Percentiles rank a stretch among this genome's conserved stretches.
These are phyloP conservation scores for Lepidothrix coronata DNA, from an alignment of 2,113 vertebrate species.

Conservation along the genomic window DNA sequence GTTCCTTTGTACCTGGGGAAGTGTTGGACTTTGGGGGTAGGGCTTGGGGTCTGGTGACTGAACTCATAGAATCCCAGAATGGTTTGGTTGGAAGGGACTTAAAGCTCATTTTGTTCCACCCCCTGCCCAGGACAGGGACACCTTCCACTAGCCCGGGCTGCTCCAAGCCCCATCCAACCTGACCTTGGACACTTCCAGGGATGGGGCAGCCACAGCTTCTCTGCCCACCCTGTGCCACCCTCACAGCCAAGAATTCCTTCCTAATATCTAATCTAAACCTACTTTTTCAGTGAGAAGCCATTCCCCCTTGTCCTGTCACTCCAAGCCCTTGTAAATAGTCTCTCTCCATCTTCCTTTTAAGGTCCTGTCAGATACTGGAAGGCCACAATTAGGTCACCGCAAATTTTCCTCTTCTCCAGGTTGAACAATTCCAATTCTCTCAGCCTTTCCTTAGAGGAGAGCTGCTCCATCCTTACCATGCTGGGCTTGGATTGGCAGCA, in stretches of 20 bases:
- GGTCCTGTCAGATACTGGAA: neutral
- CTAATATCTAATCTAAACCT: neutral
- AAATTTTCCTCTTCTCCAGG: neutral
- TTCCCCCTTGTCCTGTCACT: neutral
- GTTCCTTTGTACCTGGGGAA: neutral
- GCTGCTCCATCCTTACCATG: neutral
- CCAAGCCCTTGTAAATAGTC: fast-evolving
- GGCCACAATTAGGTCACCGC: fast-evolving
- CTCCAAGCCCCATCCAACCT: neutral
- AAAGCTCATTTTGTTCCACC: neutral
- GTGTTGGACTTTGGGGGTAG: neutral
- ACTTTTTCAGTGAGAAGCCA: neutral
- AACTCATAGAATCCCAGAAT: neutral
- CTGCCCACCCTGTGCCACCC: neutral
- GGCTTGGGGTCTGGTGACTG: neutral
- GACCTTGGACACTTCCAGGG: neutral
- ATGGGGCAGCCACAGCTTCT: neutral
- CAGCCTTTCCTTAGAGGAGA: neutral
- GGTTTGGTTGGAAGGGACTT: neutral
- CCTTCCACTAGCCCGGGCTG: neutral
- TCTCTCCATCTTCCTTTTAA: neutral
- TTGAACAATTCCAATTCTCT: neutral
- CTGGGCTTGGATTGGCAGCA: neutral
- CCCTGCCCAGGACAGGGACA: neutral
- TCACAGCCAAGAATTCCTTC: neutral